A percentile compares a stretch with the other conserved stretches of the same genome.
Conservation (phyloP, 1,140 invertebrate genomes). For the Mactra quadrangularis region DNA sequence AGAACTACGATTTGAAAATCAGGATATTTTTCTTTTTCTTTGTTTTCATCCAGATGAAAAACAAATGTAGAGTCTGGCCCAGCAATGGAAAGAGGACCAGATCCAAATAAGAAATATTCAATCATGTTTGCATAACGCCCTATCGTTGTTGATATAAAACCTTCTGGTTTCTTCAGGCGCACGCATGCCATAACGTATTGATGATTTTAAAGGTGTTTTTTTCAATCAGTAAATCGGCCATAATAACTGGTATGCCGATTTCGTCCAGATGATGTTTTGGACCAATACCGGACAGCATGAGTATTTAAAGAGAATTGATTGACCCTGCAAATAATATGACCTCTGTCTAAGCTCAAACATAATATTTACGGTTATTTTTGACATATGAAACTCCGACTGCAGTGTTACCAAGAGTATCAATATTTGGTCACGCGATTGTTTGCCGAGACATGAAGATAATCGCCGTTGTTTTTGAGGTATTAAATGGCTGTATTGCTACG, state of each 20-base stretch:
- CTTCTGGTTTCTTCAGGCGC: neutral
- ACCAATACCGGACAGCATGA: slow-evolving; percentile 95
- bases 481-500: slow-evolving; percentile 11
- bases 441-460: slow-evolving; percentile 25
- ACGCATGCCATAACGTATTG: neutral
- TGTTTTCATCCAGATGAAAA: slow-evolving; percentile 2
- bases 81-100: neutral
- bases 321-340: slow-evolving; percentile 88
- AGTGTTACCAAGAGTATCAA: slow-evolving; percentile 1
- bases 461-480: neutral
- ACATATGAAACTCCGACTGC: slow-evolving; percentile 30
- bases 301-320: slow-evolving; percentile 92
- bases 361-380: slow-evolving; percentile 21
- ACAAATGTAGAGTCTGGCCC: neutral
- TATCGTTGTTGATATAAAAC: neutral
- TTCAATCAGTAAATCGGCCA: slow-evolving; percentile 26
- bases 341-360: slow-evolving; percentile 35
- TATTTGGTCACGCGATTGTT: slow-evolving; percentile 25
- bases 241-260: slow-evolving; percentile 13
- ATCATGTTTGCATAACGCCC: neutral
- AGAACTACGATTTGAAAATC: slow-evolving; percentile 14
- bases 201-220: slow-evolving; percentile 42
- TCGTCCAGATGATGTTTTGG: slow-evolving; percentile 83
- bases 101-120: neutral
- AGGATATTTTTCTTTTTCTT: neutral